Conservation (phyloP, 1,140 invertebrate species). For the Papilio xuthus region DNA sequence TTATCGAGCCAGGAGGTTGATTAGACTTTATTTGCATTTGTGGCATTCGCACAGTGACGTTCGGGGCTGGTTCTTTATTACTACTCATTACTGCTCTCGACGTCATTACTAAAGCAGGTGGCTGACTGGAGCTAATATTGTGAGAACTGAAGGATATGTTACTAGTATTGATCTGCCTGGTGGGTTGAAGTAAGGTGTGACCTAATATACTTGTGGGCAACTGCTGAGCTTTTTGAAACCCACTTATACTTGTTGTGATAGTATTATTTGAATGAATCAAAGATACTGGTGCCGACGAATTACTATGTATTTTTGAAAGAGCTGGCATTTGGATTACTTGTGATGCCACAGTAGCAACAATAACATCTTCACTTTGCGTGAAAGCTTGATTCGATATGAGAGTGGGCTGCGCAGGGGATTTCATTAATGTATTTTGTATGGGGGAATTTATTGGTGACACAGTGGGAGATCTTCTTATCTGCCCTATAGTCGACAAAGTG, state of each 20-base stretch:
- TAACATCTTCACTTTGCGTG: slow-evolving; percentile 57
- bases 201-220: slow-evolving; percentile 78
- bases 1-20: slow-evolving; percentile 56
- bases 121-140: slow-evolving; percentile 78
- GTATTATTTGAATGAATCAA: slow-evolving; percentile 73
- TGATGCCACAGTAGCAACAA: slow-evolving; percentile 56
- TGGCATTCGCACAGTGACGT: slow-evolving; percentile 72
- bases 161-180: slow-evolving; percentile 68
- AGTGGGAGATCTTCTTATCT: slow-evolving; percentile 70
- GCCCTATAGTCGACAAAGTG: slow-evolving; percentile 68
- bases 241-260: slow-evolving; percentile 67
- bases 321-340: slow-evolving; percentile 81
- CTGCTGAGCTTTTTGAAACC: slow-evolving; percentile 68
- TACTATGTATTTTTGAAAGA: slow-evolving; percentile 77
- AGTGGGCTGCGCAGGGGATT: slow-evolving; percentile 71
- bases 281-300: slow-evolving; percentile 53
- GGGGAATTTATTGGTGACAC: slow-evolving; percentile 75
- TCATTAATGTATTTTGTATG: slow-evolving; percentile 66
- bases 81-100: slow-evolving; percentile 70
- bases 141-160: slow-evolving; percentile 80
- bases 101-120: slow-evolving; percentile 80
- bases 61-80: slow-evolving; percentile 74
- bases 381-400: slow-evolving; percentile 64
- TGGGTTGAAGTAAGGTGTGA: slow-evolving; percentile 75
- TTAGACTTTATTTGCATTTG: slow-evolving; percentile 67